These are phyloP conservation scores for Bombus turneri DNA, from an alignment of 1,140 invertebrate species.

Conservation along the genomic window DNA sequence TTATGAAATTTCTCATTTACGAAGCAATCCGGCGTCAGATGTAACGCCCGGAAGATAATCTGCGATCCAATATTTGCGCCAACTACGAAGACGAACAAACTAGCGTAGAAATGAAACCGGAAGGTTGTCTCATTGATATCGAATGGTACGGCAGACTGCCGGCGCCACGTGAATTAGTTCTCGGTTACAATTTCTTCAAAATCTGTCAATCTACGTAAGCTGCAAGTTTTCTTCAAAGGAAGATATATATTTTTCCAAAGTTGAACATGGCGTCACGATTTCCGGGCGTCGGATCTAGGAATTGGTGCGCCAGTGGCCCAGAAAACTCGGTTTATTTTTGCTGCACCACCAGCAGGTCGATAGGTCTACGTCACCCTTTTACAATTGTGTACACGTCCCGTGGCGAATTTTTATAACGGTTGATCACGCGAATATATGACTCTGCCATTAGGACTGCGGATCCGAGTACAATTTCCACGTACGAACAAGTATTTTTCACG, in stretches of 20 bases:
- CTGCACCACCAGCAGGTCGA: slow-evolving; percentile 9
- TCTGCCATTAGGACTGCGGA: neutral
- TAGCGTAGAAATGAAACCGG: neutral
- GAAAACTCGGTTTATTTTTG: slow-evolving; percentile 45
- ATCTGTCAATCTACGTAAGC: neutral
- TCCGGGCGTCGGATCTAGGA: neutral
- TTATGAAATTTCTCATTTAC: neutral
- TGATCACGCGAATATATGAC: slow-evolving; percentile 36
- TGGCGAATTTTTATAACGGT: slow-evolving; percentile 42
- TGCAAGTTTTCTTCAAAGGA: neutral
- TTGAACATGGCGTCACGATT: neutral
- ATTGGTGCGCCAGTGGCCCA: slow-evolving; percentile 29
- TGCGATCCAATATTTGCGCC: neutral
- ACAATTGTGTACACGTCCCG: slow-evolving; percentile 40
- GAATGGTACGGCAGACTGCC: neutral
- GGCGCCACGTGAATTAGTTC: neutral
- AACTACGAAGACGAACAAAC: neutral
- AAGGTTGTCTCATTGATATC: neutral
- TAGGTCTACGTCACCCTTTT: slow-evolving; percentile 32
- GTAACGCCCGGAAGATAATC: neutral
- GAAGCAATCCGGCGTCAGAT: neutral
- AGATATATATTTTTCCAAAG: neutral
- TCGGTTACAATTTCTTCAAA: neutral
- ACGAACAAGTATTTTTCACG: neutral
- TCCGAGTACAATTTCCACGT: neutral